Evolutionary conservation across 2,888 invertebrate genomes (phyloP), one percentile per base, ranked within the genome.

Genomic region (Amblyjoppa proteus): DNA sequence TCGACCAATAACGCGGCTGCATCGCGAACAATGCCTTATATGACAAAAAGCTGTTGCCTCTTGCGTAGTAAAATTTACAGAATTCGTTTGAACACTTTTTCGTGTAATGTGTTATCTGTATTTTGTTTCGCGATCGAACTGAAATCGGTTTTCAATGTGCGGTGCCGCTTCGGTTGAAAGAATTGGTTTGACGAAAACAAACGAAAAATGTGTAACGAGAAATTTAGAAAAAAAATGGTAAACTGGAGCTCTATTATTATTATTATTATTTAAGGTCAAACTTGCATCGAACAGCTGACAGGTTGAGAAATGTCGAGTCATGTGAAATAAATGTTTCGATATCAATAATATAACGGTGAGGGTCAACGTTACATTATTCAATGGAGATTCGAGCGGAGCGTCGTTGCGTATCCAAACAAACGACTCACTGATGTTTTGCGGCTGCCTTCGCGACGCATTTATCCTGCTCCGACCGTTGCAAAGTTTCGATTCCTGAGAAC

Each of bases 381-480:
- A 66, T 45, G 56, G 20, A 66, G 74, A 84, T 81, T 80, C 53
- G 38, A 53, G 11, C 73, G 41, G 69, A 61, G 76, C 77, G 80
- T 81, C 66, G 38, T 75, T 45, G 53, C 66, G 66, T 45, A 79
- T 68, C 90, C 11, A 41, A 56, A 3, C 25, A 28, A 28, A 58
- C 58, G 13, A 25, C 28, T 6, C 58, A 25, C 20, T 25, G 25
- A 28, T 11, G 58, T 25, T 58, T 28, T 4, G 13, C 25, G 58
- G 28, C 9, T 28, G 58, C 28, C 13, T 58, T 28, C 3, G 25
- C 58, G 13, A 58, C 13, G 58, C 58, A 58, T 58, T 58, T 25
- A 28, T 28, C 3, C 28, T 28, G 13, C 28, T 56, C 56, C 9
- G 20, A 25, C 25, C 56, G 20, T 20, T 3, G 56, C 9, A 25